Conservation (phyloP, 2,888 invertebrate genomes). For the Drosophila pegasa region DNA sequence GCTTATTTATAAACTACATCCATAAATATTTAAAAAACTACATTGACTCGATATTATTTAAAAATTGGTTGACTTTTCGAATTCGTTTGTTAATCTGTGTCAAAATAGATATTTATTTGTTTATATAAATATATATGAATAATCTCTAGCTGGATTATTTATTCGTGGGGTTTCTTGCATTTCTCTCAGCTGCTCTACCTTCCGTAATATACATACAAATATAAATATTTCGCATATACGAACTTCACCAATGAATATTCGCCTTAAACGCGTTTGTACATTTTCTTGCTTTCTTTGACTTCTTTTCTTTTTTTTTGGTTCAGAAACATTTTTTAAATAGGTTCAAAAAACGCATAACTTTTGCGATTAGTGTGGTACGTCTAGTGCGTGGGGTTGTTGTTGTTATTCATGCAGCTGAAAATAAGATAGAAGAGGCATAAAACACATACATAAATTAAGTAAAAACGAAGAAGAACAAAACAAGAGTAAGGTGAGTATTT, state of each 20-base stretch:
- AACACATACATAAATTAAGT: constrained; percentile 51
- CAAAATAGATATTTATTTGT: constrained; percentile 44
- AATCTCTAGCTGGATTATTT: constrained; percentile 27
- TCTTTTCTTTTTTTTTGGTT: constrained; percentile 35
- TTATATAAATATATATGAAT: constrained; percentile 27
- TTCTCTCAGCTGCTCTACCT: constrained; percentile 21
- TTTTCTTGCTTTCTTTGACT: constrained; percentile 1
- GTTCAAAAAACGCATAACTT: constrained; percentile 82
- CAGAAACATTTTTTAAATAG: constrained; percentile 84
- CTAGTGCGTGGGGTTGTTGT: constrained; percentile 83
- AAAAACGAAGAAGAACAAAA: constrained; percentile 25
- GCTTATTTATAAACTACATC: constrained; percentile 45
- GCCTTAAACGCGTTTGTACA: constrained; percentile 41
- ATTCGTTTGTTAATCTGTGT: constrained; percentile 19
- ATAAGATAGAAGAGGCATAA: constrained; percentile 69
- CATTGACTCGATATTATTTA: constrained; percentile 40
- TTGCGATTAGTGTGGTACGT: constrained; percentile 82
- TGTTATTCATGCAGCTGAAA: constrained; percentile 85
- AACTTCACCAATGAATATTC: constrained; percentile 28
- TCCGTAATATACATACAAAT: constrained; percentile 36
- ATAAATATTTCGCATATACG: constrained; percentile 27
- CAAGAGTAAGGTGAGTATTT: constrained; percentile 4
- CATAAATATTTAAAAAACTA: constrained; percentile 54
- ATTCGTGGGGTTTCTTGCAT: constrained; percentile 39
- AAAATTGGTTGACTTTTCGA: constrained; percentile 33